These are phyloP conservation scores for Callyntrura guangdongensis DNA, from an alignment of 2,888 invertebrate species.

Conservation along the genomic window DNA sequence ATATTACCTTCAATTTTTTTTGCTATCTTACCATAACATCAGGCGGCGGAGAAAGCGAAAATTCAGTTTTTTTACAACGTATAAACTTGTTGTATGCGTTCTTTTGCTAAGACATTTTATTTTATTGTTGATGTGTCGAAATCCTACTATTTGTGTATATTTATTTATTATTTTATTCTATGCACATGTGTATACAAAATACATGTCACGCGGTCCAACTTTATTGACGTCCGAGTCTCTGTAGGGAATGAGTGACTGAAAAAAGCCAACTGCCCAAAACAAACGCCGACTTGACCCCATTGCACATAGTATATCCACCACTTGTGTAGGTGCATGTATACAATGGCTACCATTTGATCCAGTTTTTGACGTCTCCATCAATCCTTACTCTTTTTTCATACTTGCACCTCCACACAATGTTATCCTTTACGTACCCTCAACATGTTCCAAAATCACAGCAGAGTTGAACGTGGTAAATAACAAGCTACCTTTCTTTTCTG, in stretches of 20 bases:
- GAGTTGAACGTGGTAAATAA: not conserved
- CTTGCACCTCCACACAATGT: not conserved
- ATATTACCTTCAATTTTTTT: constrained; percentile 53
- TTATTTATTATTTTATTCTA: not conserved
- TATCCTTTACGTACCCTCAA: not conserved
- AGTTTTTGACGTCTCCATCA: constrained; percentile 69
- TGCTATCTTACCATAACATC: too few relatives aligned
- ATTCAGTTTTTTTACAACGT: not conserved
- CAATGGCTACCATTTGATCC: constrained; percentile 54
- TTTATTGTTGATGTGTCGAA: not conserved
- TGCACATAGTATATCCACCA: not conserved
- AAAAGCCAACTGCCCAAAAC: too few relatives aligned
- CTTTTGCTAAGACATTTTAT: not conserved
- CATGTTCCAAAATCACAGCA: not conserved
- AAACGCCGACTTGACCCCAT: constrained; percentile 39
- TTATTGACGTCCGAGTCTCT: not conserved
- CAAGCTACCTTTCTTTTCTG: not conserved
- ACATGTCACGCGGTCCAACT: not conserved
- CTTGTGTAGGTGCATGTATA: not conserved
- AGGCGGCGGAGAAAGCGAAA: not conserved
- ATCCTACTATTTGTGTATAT: too few relatives aligned
- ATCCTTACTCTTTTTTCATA: constrained; percentile 10
- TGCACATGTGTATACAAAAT: not conserved
- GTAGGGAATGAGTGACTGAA: not conserved
- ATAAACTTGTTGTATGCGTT: not conserved